These are phyloP conservation scores for Rhynchophorus ferrugineus DNA, from an alignment of 1,140 invertebrate genomes.

Conservation along the genomic window DNA sequence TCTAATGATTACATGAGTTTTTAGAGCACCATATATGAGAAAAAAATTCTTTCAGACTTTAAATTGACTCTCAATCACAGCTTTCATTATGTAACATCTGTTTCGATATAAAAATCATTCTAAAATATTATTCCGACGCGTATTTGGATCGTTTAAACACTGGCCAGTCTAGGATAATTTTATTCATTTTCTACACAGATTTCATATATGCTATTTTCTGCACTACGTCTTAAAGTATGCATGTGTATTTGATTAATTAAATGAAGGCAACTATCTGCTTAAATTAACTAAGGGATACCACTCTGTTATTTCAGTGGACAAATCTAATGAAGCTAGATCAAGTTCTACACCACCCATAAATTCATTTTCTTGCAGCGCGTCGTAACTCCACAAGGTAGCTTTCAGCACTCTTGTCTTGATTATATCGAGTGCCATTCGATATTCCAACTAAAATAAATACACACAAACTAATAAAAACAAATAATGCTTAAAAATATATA, in stretches of 20 bases:
- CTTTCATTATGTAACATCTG: too few species aligned
- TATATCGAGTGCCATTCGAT: slow-evolving; percentile 75
- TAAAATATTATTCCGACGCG: too few species aligned
- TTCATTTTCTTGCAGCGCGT: slow-evolving; percentile 91
- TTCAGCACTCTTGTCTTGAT: slow-evolving; percentile 69
- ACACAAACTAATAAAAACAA: neutral
- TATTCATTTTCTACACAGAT: too few species aligned
- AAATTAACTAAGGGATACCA: slow-evolving; percentile 68
- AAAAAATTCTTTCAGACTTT: neutral
- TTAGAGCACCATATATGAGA: neutral
- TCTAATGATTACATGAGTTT: neutral
- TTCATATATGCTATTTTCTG: too few species aligned
- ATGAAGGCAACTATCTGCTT: slow-evolving; percentile 29
- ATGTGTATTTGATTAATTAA: neutral
- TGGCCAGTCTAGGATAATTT: too few species aligned
- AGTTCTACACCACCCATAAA: slow-evolving; percentile 85
- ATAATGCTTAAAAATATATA: too few species aligned
- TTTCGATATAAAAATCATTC: too few species aligned
- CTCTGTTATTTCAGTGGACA: slow-evolving; percentile 67
- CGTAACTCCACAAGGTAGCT: slow-evolving; percentile 92
- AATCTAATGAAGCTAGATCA: slow-evolving; percentile 59
- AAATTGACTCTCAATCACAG: neutral
- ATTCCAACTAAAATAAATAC: slow-evolving; percentile 68
- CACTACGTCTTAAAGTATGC: too few species aligned
- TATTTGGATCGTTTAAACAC: too few species aligned